phyloP scores from a whole-genome alignment of 1,140 invertebrate species.

The Lordiphosa mommai region DNA sequence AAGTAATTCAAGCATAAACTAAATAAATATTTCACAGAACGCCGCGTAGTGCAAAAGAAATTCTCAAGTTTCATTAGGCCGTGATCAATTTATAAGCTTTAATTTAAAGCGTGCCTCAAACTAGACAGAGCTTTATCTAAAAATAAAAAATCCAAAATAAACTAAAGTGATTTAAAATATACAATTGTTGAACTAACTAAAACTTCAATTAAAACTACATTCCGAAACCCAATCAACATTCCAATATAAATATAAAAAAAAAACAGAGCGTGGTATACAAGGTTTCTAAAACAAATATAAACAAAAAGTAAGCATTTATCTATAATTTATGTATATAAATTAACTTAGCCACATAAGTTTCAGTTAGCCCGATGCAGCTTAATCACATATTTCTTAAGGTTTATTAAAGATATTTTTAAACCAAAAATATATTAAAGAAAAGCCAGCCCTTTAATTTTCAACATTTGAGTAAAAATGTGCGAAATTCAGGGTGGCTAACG shows the following conservation, averaged over 20 bases:
- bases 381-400: too few relatives aligned
- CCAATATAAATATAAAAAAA: neutral
- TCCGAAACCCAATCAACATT: slow-evolving; percentile 1
- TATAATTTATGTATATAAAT: too few relatives aligned
- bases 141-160: slow-evolving; percentile 18
- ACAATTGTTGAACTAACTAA: slow-evolving; percentile 8
- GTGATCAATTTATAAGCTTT: slow-evolving; percentile 34
- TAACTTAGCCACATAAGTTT: too few relatives aligned
- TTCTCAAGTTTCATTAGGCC: slow-evolving; percentile 11
- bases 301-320: slow-evolving; percentile 53
- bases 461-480: too few relatives aligned
- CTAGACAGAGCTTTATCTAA: slow-evolving; percentile 35
- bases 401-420: too few relatives aligned
- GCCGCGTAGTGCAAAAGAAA: slow-evolving; percentile 24
- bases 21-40: slow-evolving; percentile 18
- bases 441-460: too few relatives aligned
- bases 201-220: slow-evolving; percentile 10
- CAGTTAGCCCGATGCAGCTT: too few relatives aligned
- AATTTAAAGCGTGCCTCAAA: slow-evolving; percentile 35
- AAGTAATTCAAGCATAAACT: neutral
- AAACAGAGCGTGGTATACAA: slow-evolving; percentile 31
- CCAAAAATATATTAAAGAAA: too few relatives aligned
- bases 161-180: slow-evolving; percentile 20
- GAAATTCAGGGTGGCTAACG: too few relatives aligned
- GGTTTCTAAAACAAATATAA: slow-evolving; percentile 26